phyloP scores from a whole-genome alignment of 2,888 invertebrate species.

The Drosophila antonietae region DNA sequence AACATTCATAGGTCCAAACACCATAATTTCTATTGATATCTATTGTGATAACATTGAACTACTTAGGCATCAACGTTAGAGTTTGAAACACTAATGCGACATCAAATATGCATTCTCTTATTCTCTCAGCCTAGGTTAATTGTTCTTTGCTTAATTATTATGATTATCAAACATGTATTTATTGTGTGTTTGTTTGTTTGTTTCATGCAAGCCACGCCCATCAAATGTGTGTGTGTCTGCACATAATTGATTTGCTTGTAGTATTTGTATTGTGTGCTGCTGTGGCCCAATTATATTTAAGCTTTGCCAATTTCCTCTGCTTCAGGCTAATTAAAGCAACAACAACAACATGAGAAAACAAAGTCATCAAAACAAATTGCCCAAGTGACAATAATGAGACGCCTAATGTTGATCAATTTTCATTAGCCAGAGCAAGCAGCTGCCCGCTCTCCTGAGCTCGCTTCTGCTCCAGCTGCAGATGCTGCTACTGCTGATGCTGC shows the following conservation, averaged over 20 bases:
- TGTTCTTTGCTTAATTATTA: conserved; percentile 8
- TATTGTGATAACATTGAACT: background rate
- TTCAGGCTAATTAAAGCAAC: conserved; percentile 52
- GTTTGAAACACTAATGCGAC: no score
- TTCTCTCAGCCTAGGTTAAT: background rate
- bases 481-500: background rate
- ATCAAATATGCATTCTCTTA: background rate
- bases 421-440: conserved; percentile 46
- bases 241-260: conserved; percentile 33
- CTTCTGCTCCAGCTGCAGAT: background rate
- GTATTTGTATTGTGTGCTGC: conserved; percentile 19
- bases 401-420: conserved; percentile 68
- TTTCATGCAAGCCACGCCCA: conserved; percentile 12
- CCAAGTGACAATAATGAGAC: conserved; percentile 48
- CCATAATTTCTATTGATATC: background rate
- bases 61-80: no score
- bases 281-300: conserved; percentile 48
- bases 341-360: conserved; percentile 33
- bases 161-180: conserved; percentile 13
- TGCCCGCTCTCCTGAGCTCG: background rate
- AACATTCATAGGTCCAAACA: no score
- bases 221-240: background rate
- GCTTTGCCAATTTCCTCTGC: conserved; percentile 35
- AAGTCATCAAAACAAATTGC: conserved; percentile 61
- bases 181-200: conserved; percentile 2